phyloP scores from a whole-genome alignment of 1,140 invertebrate species.

The Drosophila littoralis region DNA sequence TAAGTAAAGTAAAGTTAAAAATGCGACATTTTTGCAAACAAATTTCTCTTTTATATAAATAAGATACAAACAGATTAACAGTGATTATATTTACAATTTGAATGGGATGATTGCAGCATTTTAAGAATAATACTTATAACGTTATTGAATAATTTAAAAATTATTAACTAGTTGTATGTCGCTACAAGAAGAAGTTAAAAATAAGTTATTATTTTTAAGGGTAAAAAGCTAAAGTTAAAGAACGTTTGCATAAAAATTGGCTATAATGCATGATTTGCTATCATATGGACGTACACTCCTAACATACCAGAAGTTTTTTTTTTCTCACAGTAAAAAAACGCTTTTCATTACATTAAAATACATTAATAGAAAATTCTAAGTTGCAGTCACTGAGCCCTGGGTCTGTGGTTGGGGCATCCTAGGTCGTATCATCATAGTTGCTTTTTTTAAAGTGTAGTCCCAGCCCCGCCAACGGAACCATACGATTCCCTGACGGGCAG shows the following conservation, averaged over 20 bases:
- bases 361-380: constrained; percentile 33
- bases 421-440: constrained; percentile 96
- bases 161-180: constrained; percentile 44
- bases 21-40: not conserved
- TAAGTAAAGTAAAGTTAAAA: not conserved
- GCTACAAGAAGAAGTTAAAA: constrained; percentile 40
- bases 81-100: constrained; percentile 53
- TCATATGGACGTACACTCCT: constrained; percentile 49
- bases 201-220: constrained; percentile 65
- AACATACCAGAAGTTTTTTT: constrained; percentile 45
- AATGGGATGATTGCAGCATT: constrained; percentile 50
- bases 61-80: constrained; percentile 44
- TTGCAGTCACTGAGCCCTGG: constrained; percentile 38
- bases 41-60: constrained; percentile 17
- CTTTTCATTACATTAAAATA: constrained; percentile 19
- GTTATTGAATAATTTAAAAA: constrained; percentile 45
- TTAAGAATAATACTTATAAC: constrained; percentile 53
- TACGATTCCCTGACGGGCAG: constrained; percentile 95
- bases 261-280: constrained; percentile 59
- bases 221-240: constrained; percentile 58
- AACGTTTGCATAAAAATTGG: constrained; percentile 51
- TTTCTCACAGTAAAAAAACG: constrained; percentile 40
- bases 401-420: constrained; percentile 68
- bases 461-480: constrained; percentile 97
- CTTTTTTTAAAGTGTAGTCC: constrained; percentile 95